phyloP scores from a whole-genome alignment of 2,113 vertebrate genomes.

The Galeopterus variegatus region DNA sequence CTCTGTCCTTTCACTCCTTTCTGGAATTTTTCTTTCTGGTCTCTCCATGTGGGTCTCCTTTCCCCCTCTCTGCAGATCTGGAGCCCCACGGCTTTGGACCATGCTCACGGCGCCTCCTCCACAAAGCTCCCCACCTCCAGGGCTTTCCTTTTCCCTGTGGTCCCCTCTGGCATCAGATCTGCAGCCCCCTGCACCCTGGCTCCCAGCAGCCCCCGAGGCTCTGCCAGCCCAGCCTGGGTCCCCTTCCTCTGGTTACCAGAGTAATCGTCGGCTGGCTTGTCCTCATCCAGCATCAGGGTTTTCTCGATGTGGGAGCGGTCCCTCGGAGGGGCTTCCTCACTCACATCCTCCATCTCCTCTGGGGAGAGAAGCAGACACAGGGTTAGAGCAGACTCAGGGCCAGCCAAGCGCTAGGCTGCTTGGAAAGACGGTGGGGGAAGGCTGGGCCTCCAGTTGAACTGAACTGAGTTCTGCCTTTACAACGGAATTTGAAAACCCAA shows the following conservation, averaged over 20 bases:
- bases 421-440: background rate
- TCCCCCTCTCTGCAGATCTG: background rate
- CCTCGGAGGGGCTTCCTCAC: slow-evolving; percentile 88
- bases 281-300: slow-evolving; percentile 95
- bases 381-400: slow-evolving; percentile 24
- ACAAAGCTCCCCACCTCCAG: background rate
- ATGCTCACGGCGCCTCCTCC: background rate
- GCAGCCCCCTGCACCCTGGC: background rate
- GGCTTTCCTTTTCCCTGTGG: background rate
- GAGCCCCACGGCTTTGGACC: background rate
- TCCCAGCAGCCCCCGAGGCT: background rate
- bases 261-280: slow-evolving; percentile 94
- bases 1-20: no score
- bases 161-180: background rate
- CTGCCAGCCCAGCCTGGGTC: background rate
- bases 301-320: slow-evolving; percentile 97
- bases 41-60: background rate
- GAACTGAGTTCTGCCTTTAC: background rate
- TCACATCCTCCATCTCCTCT: slow-evolving; percentile 92
- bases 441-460: background rate
- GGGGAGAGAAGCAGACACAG: slow-evolving; percentile 76
- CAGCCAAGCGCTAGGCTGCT: background rate
- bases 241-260: slow-evolving; percentile 89
- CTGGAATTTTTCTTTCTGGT: no score
- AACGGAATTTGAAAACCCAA: slow-evolving; percentile 32